Evolutionary conservation across 2,113 vertebrate genomes (phyloP).

Genomic region (Fulica atra): DNA sequence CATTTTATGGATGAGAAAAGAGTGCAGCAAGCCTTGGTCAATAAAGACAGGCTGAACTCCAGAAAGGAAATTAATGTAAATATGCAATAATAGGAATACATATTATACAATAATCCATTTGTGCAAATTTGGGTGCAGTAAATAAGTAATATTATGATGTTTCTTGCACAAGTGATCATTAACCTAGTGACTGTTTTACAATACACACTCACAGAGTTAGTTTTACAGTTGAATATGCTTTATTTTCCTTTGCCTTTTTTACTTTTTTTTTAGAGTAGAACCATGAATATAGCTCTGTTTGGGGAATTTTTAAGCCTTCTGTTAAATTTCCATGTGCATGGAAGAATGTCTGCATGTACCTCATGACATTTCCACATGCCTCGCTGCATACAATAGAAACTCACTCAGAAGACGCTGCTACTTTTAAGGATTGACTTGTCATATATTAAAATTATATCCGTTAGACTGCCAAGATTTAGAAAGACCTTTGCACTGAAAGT

Average conservation of each 20-base stretch:
- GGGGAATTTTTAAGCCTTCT: background rate
- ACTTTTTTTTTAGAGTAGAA: background rate
- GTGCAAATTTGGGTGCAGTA: background rate
- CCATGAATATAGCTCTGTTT: background rate
- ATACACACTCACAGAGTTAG: background rate
- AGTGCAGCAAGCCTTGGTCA: background rate
- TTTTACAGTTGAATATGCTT: background rate
- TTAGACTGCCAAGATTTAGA: background rate
- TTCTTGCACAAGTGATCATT: background rate
- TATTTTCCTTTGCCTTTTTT: background rate
- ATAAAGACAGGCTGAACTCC: background rate
- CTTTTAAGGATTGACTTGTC: conserved; percentile 47
- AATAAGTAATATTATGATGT: background rate
- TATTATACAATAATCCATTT: background rate
- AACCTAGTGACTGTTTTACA: background rate
- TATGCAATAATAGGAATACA: background rate
- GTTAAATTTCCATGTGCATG: background rate
- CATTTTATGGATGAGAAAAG: background rate
- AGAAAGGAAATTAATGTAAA: background rate
- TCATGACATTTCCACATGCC: background rate
- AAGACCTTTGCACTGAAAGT: background rate
- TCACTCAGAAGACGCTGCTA: background rate
- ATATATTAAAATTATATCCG: background rate
- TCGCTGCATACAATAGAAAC: background rate
- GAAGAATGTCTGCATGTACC: background rate